Conservation (phyloP, 2,797 vertebrate species). For the Chiloscyllium punctatum region DNA sequence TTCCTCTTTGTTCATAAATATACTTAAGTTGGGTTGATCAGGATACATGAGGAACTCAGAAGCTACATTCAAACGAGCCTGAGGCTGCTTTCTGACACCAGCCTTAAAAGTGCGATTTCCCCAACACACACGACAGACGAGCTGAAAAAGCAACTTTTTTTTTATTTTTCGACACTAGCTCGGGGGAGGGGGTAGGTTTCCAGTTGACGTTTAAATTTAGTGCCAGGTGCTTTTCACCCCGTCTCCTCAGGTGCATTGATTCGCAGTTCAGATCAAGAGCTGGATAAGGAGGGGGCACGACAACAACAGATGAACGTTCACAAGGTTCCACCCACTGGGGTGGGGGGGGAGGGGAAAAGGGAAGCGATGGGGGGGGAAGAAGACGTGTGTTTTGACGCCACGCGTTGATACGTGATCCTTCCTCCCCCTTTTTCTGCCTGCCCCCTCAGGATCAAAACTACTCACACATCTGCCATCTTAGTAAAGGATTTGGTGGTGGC, state of each 20-base stretch:
- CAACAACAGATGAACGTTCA: neutral
- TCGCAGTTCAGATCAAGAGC: neutral
- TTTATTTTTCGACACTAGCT: neutral
- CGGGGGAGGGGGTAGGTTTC: neutral
- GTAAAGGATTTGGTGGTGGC: neutral
- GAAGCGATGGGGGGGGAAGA: neutral
- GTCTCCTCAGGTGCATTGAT: neutral
- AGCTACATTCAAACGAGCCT: neutral
- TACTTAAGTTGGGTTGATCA: neutral
- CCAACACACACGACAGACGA: too few species aligned
- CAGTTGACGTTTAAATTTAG: neutral
- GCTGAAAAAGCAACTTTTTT: neutral
- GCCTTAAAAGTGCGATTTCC: neutral
- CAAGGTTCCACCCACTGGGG: neutral
- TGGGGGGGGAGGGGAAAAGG: neutral
- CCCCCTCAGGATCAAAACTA: neutral
- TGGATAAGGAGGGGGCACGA: neutral
- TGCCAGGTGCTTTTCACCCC: neutral
- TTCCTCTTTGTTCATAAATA: neutral
- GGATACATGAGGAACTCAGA: neutral
- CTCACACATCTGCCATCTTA: conserved; percentile 16
- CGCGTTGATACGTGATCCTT: neutral
- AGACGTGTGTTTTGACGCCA: neutral
- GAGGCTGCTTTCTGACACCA: neutral
- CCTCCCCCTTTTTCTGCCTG: neutral